Evolutionary conservation across 2,113 vertebrate species (phyloP), one percentile per base, ranked within the genome.

Genomic region (Scalopus aquaticus): DNA sequence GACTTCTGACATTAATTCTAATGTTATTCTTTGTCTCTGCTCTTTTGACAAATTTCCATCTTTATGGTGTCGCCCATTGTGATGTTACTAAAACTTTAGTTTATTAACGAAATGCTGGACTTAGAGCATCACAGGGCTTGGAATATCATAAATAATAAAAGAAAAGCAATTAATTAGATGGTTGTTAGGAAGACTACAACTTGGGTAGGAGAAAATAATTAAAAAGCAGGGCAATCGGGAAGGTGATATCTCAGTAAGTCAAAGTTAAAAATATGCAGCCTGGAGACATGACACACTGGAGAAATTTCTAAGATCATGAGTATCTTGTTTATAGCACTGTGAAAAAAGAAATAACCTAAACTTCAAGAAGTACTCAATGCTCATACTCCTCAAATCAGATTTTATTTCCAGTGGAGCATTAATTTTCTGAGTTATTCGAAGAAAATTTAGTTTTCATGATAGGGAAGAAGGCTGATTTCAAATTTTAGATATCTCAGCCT

Each of bases 361-460:
- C 64, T 92, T 42, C 37, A 74, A 79, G 13, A 20, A 26, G 1
- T 93, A 74, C 78, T 82, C 64, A 74, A 73, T 79, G 46, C 13
- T 12, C 42, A 81, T 82, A 74, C 37, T 93, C 42, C 26, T 94
- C 65, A 80, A 92, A 67, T 94, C 26, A 70, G 84, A 72, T 49
- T 90, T 93, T 2, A 60, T 84, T 90, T 91, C 44, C 76, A 92
- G 37, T 24, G 7, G 42, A 72, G n/a, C 6, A 58, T 39, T 87
- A 67, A 67, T 58, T 94, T 87, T 84, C 46, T 39, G 51, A 89
- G 76, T 92, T 77, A 39, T 22, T 73, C 84, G 19, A 42, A 81
- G 42, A 94, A 96, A 95, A 84, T 2, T n/a, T 39, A 80, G 46
- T 84, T 86, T 91, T 92, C 46, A 10, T 93, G 92, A 89, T 32